Conservation (phyloP, 2,113 vertebrate genomes). For the Melanocharis versteri region DNA sequence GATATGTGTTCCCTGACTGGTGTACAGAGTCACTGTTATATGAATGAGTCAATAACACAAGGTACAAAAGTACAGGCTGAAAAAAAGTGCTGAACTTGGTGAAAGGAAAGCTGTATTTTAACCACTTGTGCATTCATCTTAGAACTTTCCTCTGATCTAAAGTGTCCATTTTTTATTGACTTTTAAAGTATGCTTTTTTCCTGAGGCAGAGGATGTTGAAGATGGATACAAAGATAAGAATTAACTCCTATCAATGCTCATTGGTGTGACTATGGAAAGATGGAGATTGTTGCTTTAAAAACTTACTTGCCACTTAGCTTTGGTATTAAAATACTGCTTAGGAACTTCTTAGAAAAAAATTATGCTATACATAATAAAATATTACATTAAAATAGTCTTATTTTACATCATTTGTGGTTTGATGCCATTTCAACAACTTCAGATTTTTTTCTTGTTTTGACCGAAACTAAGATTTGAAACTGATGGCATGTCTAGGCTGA, state of each 20-base stretch:
- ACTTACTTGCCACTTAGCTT: neutral
- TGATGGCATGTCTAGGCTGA: neutral
- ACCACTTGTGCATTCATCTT: neutral
- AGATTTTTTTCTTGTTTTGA: neutral
- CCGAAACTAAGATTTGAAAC: neutral
- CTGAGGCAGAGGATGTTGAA: neutral
- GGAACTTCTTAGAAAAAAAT: neutral
- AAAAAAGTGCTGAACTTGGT: neutral
- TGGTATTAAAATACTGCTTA: neutral
- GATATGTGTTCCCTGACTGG: neutral
- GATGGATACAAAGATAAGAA: neutral
- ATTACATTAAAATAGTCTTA: neutral
- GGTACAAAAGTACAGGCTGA: neutral
- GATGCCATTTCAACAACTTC: neutral
- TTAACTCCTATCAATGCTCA: neutral
- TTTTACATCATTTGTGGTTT: neutral
- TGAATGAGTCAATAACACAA: neutral
- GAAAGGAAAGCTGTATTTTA: neutral
- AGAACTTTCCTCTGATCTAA: neutral
- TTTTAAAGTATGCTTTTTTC: neutral
- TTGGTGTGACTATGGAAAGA: neutral
- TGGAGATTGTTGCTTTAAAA: neutral
- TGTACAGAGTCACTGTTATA: neutral
- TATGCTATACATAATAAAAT: neutral
- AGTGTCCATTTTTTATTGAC: neutral